Conservation (phyloP, 2,888 invertebrate species). For the Halocaridina rubra region DNA sequence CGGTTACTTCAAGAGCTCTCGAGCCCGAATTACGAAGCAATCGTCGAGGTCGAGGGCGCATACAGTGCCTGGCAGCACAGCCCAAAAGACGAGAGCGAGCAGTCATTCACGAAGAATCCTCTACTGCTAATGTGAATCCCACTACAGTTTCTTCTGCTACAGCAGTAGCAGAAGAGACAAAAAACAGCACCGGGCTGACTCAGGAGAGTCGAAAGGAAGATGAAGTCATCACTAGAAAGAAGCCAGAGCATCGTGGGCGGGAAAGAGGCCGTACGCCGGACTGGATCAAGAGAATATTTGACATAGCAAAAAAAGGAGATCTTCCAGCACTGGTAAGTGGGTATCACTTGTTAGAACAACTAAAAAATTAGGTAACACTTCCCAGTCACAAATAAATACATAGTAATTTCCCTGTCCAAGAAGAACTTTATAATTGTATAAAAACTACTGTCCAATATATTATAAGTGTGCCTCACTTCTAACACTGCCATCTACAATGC, state of each 20-base stretch:
- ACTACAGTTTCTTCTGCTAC: neutral
- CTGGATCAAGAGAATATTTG: slow-evolving; percentile 69
- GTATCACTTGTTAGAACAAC: too few species aligned
- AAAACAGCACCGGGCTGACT: neutral
- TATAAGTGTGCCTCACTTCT: too few species aligned
- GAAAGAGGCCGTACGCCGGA: slow-evolving; percentile 67
- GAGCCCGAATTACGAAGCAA: slow-evolving; percentile 14
- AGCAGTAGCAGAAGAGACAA: slow-evolving; percentile 26
- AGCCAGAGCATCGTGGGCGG: slow-evolving; percentile 61
- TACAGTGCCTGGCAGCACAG: slow-evolving; percentile 6
- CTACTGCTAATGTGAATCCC: neutral
- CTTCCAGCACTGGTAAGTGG: slow-evolving; percentile 67
- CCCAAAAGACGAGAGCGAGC: slow-evolving; percentile 25
- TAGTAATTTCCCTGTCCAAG: too few species aligned
- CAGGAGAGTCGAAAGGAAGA: slow-evolving; percentile 12
- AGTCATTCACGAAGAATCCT: slow-evolving; percentile 4
- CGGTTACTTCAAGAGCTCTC: slow-evolving; percentile 46
- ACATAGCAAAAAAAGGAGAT: slow-evolving; percentile 67
- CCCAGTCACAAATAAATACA: too few species aligned
- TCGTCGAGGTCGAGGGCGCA: neutral
- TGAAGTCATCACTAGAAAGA: slow-evolving; percentile 13
- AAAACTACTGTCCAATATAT: too few species aligned
- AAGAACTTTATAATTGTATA: too few species aligned
- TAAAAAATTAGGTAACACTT: too few species aligned
- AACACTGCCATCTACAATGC: too few species aligned